Evolutionary conservation across 2,888 invertebrate species (phyloP), one percentile per base, ranked within the genome.

Genomic region (Zelleria hepariella): DNA sequence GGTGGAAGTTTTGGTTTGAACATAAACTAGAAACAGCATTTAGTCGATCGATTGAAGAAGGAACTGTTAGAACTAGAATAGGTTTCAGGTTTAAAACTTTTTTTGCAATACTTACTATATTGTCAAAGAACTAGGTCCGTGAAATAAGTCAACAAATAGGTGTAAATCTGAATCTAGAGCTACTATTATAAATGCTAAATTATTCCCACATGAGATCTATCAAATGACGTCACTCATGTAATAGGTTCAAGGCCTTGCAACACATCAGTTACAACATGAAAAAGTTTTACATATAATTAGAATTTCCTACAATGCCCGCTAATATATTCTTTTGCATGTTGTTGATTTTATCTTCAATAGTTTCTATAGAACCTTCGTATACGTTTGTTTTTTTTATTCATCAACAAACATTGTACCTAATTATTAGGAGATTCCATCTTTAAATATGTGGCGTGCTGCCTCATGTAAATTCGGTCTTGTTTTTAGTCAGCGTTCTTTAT

Each of bases 351-450:
- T 84, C 82, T 68, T 59, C 70, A 67, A 64, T 42, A 42, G 2
- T 82, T 68, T 59, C 70, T 67, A 64, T 42, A 42, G 2, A 42
- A 42, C 32, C 32, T 42, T 15, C 32, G 32, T 42, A 2, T 42
- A 68, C 68, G 70, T 68, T 70, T 73, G 71, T 54, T 23, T 73
- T 74, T 74, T 77, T 62, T 57, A 25, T 52, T 53, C 49, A 18
- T 58, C 53, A 47, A 8, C 8, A 18, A 47, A 55, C 58, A 55
- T 69, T 66, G 67, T 70, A 75, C 71, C 77, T 74, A 78, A 80
- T 82, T 80, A 83, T 82, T 80, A 79, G 71, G 68, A 78, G 82
- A 83, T 84, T 72, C 70, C 77, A 84, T 81, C 83, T 77, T 63
- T 58, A 64, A 63, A 70, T 79, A 55, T 79, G 58, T 60, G 66